Base-by-base conservation (phyloP, 2,888 invertebrate genomes). In the Poecilus cupreus region DNA sequence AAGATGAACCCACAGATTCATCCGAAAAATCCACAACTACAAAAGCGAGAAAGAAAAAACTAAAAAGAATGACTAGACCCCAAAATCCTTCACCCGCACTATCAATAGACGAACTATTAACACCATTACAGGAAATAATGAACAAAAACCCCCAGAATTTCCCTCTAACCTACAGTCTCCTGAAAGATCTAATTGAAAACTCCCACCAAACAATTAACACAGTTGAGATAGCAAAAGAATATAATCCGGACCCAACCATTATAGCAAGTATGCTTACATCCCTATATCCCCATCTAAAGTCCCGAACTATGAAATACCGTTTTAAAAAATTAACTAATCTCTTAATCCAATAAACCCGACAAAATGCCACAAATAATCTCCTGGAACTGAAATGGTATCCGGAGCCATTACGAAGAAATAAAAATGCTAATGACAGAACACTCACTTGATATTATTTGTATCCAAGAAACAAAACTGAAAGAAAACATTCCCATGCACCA, bases 391-490 rank as follows among this genome's bases (percentile, higher is more conserved):
- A 84, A 83, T 46, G 83, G 84, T n/a, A 20, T 83, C 39, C 68
- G 57, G 26, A 6, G 60, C 11, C 74, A 82, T 57, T 57, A 78
- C 32, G 82, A 82, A 81, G 68, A 78, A 22, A 78, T 85, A 16
- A 49, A 84, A 75, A 6, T 13, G 39, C 64, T 10, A 77, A 80
- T 0, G 11, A 70, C n/a, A 80, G 77, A n/a, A n/a, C n/a, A n/a
- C n/a, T n/a, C n/a, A n/a, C n/a, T n/a, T n/a, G n/a, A n/a, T n/a
- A n/a, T n/a, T 0, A 80, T 83, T 22, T 84, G 83, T 64, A 13
- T 84, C 1, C 84, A 85, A 83, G 85, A 84, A 82, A 84, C 83
- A 4, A 83, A 84, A 68, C 82, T 78, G 54, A 82, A 83, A 72
- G 46, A 79, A 24, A 72, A 82, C 64, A 13, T 70, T 6, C 37